Evolutionary conservation across 2,113 vertebrate species (phyloP), one percentile per base, ranked within the genome.

Genomic region (Puntigrus tetrazona): DNA sequence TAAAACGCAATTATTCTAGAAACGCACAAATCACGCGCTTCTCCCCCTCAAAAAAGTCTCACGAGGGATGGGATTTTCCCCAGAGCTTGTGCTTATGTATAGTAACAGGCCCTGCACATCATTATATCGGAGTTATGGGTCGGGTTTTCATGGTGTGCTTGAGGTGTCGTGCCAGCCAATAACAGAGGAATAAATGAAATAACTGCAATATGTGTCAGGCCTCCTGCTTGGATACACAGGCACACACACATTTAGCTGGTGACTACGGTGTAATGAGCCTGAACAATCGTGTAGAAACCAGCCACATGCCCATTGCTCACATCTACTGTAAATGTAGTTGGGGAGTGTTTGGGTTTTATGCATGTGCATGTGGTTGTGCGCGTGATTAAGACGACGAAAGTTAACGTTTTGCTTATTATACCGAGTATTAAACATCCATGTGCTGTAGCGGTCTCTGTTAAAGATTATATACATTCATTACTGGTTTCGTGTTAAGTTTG

Each of bases 171-270:
- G 86, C 82, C 82, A 84, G 61, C 27, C 47, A 76, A 76, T 87
- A 84, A 87, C 47, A 59, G 59, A 69, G 77, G 41, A 77, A 78
- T 84, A 84, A 63, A 84, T 77, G 4, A 77, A 87, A 81, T 61
- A 72, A 87, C 29, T 79, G 85, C 52, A 67, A 67, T 78, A 65
- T 86, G 75, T 65, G 76, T 79, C 81, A 52, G 75, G 57, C 31
- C 82, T 81, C 82, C 72, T 80, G 77, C 69, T 50, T 65, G 41
- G 43, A 84, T 27, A 14, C 34, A 43, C 59, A 74, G 4, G 4
- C 20, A 2, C 75, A 38, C 50, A 43, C 27, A 61, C 67, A n/a
- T 65, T 80, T 29, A 67, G 41, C 41, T 52, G 65, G 47, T 83
- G 81, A 82, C 78, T 59, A 47, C 27, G 34, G 57, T 31, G 43